Percentiles rank a stretch among this genome's conserved stretches.
phyloP scores from a whole-genome alignment of 2,113 vertebrate genomes.

The Rhabdornis inornatus region DNA sequence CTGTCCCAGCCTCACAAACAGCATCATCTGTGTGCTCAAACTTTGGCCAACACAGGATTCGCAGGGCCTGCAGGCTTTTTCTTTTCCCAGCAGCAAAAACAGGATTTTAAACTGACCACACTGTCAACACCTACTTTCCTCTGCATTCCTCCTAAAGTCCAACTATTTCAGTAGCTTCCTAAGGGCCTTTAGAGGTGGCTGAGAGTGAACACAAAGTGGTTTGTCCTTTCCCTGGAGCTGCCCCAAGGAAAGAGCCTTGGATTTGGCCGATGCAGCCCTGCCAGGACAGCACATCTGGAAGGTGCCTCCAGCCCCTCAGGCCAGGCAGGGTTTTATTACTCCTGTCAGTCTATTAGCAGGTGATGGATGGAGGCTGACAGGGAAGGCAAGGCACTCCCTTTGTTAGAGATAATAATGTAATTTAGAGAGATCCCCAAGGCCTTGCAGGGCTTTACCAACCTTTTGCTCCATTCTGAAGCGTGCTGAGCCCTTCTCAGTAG shows the following conservation, averaged over 20 bases:
- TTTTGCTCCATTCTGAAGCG: fast-evolving
- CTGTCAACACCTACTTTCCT: neutral
- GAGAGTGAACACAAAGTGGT: neutral
- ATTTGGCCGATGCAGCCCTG: fast-evolving
- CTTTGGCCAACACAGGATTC: neutral
- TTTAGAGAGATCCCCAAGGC: conserved; percentile 1
- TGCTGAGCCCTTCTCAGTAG: neutral
- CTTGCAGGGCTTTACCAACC: neutral
- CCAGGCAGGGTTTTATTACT: neutral
- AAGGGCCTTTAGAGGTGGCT: neutral
- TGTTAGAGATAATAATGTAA: conserved; percentile 16
- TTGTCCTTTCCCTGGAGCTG: neutral
- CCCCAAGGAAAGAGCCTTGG: neutral
- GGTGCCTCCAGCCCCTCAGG: neutral
- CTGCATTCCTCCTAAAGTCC: neutral
- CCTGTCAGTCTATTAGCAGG: neutral
- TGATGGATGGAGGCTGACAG: conserved; percentile 31
- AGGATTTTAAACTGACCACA: neutral
- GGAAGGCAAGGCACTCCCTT: neutral
- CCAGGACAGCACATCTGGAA: neutral
- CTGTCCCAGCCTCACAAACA: neutral
- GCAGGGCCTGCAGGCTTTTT: neutral
- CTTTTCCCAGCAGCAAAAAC: neutral
- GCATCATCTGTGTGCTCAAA: neutral
- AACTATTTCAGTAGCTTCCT: neutral